Evolutionary conservation across 2,113 vertebrate species (phyloP), one percentile per base, ranked within the genome.

Genomic region (Platysteira castanea): DNA sequence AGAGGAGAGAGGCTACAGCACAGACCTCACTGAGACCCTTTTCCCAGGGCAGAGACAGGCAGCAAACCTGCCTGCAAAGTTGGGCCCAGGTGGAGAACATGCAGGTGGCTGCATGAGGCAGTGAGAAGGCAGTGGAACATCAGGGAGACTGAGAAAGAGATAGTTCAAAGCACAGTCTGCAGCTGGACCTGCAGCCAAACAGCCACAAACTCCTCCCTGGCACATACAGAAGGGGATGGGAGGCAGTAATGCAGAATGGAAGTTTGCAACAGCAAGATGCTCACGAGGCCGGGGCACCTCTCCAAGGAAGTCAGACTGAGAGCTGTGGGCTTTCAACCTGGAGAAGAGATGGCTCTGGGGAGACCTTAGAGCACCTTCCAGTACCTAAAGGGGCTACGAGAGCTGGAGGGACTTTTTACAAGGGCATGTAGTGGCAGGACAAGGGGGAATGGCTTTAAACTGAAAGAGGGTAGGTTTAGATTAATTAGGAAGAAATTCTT

Each of bases 381-480:
- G 24, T 15, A 41, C 6, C 16, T 33, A 47, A 27, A 61, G 24
- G 13, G 6, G n/a, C 13, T 54, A 31, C 0, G 0, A 61, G 39
- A 75, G 14, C 30, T 61, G 39, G 24, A 76, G 9, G 21, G 17
- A 68, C 70, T 35, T 89, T 54, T 41, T 47, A 7, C 13, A 23
- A 53, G 30, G 46, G 6, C 1, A 0, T 54, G 41, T 30, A 76
- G 30, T 4, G 17, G 31, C 22, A 69, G 26, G 17, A 61, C 30
- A 61, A 41, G 21, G 14, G 8, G 7, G 2, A 41, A 47, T 19
- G n/a, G 24, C 24, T 47, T 54, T 54, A 46, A 83, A 61, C 30
- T 41, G 30, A 23, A 47, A 47, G 30, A 41, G 3, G 7, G 9
- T 5, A n/a, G 4, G 11, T 61, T 46, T 53, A 31, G 17, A 31